Conservation (phyloP, 2,113 vertebrate genomes). For the Cettia cetti region DNA sequence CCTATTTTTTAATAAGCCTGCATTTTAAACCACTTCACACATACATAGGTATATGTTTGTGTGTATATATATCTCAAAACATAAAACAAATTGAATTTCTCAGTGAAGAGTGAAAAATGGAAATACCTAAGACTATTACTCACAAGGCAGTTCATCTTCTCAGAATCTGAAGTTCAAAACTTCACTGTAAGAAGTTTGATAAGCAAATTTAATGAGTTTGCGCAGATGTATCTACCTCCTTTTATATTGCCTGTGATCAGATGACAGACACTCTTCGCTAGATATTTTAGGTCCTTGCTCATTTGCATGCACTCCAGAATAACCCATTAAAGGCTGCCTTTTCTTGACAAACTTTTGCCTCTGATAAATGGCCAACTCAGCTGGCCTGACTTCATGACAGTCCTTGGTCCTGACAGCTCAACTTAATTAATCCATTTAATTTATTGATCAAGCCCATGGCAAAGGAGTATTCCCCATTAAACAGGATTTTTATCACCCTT, state of each 20-base stretch:
- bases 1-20: background rate
- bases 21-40: background rate
- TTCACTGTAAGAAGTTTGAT: background rate
- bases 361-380: slow-evolving; percentile 63
- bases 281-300: slow-evolving; percentile 32
- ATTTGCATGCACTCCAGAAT: slow-evolving; percentile 66
- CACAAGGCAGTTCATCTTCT: slow-evolving; percentile 23
- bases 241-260: slow-evolving; percentile 36
- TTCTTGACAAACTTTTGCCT: slow-evolving; percentile 38
- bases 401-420: slow-evolving; percentile 62
- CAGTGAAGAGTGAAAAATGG: background rate
- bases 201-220: slow-evolving; percentile 27
- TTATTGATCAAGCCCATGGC: slow-evolving; percentile 69
- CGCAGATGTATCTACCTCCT: background rate
- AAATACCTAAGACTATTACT: background rate
- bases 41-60: background rate
- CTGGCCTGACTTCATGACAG: slow-evolving; percentile 54
- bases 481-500: slow-evolving; percentile 69
- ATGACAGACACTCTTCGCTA: background rate
- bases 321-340: slow-evolving; percentile 51
- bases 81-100: background rate
- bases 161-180: slow-evolving; percentile 14
- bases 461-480: slow-evolving; percentile 66
- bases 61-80: background rate
- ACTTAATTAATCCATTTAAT: slow-evolving; percentile 80